A percentile compares a stretch with the other conserved stretches of the same genome.
Evolutionary conservation across 53 echinoderm and acorn worm genomes (phyloP).

Genomic region (Patiria pectinifera): DNA sequence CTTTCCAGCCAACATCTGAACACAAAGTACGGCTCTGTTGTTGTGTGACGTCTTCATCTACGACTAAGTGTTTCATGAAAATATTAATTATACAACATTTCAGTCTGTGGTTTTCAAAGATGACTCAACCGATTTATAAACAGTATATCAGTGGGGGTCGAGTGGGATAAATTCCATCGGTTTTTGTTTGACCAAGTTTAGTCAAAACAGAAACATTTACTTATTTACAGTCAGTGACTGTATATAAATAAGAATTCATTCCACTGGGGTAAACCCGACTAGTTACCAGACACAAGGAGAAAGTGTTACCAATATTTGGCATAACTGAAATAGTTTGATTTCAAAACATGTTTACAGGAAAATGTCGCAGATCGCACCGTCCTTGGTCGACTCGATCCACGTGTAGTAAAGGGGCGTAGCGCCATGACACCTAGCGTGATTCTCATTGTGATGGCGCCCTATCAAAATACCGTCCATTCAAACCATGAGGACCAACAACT

Average conservation of each 20-base stretch:
- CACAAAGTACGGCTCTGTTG: too few relatives aligned
- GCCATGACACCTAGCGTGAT: conserved; percentile 30
- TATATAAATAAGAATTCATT: neutral
- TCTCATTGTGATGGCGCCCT: conserved; percentile 27
- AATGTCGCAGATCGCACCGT: neutral
- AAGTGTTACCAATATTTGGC: neutral
- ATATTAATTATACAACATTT: neutral
- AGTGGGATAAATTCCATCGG: neutral
- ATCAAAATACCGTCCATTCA: conserved; percentile 23
- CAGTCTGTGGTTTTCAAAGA: neutral
- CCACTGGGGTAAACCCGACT: neutral
- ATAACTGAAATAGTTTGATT: neutral
- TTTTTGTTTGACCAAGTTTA: neutral
- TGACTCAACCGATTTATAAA: neutral
- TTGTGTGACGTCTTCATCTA: neutral
- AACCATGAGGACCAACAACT: neutral
- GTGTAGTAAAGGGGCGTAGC: conserved; percentile 14
- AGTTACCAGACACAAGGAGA: neutral
- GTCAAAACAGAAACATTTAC: neutral
- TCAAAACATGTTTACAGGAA: conserved; percentile 17
- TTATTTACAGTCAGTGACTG: neutral
- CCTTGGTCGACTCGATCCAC: conserved; percentile 6
- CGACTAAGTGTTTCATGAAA: neutral
- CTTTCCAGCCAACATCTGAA: neutral
- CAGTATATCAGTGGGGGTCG: neutral